phyloP scores from a whole-genome alignment of 2,113 vertebrate species.

The Dicerorhinus sumatrensis region DNA sequence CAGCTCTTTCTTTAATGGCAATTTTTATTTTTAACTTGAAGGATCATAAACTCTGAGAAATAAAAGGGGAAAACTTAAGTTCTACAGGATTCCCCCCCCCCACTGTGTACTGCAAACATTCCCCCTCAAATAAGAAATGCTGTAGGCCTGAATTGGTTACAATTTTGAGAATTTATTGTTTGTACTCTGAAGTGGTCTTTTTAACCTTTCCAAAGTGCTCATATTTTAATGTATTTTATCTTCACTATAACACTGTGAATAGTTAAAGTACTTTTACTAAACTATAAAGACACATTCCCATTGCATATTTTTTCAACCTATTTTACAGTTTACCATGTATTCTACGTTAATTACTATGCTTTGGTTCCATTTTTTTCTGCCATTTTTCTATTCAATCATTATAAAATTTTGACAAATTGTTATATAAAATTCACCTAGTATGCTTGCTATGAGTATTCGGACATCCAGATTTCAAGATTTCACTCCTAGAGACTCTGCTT shows the following conservation, averaged over 20 bases:
- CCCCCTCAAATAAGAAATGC: not conserved
- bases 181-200: not conserved
- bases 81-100: not conserved
- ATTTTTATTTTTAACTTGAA: slow-evolving; percentile 29
- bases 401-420: not conserved
- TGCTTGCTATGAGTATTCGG: not conserved
- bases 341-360: not conserved
- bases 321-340: not conserved
- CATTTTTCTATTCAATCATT: not conserved
- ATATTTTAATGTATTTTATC: not conserved
- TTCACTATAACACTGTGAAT: not conserved
- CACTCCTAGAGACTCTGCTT: not conserved
- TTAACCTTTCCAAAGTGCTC: not conserved
- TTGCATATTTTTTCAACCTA: not conserved
- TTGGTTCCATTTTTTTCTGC: not conserved
- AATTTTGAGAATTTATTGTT: not conserved
- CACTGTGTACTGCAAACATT: not conserved
- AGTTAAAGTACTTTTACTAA: not conserved
- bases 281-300: not conserved
- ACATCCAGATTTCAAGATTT: not conserved
- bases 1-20: not conserved
- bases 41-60: not conserved
- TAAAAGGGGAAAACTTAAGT: not conserved
- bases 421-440: not conserved
- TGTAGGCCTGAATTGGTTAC: not conserved